A percentile compares a stretch with the other conserved stretches of the same genome.
Evolutionary conservation across 2,888 invertebrate genomes (phyloP).

Genomic region (Ichneumoninae sp.): DNA sequence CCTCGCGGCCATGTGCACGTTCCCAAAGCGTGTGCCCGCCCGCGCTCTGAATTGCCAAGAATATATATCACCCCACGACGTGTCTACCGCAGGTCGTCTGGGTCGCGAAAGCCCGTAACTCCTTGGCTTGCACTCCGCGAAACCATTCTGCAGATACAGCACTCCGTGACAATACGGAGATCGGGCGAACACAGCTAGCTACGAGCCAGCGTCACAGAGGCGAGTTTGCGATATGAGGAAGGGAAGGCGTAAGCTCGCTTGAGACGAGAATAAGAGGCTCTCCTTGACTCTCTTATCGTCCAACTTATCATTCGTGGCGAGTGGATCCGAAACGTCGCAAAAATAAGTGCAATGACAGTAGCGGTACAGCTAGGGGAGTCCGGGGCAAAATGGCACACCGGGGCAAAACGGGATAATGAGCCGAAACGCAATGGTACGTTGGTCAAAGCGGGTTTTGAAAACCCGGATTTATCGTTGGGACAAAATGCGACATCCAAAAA

Average conservation of each 20-base stretch:
- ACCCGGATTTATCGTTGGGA: too few species aligned
- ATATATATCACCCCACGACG: slow-evolving; percentile 75
- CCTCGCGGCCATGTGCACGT: slow-evolving; percentile 47
- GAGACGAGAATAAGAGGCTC: slow-evolving; percentile 15
- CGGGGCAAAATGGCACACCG: too few species aligned
- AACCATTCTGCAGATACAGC: slow-evolving; percentile 70
- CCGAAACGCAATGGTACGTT: too few species aligned
- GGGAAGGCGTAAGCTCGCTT: background rate
- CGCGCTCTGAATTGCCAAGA: slow-evolving; percentile 55
- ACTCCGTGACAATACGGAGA: slow-evolving; percentile 69
- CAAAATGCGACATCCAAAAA: too few species aligned
- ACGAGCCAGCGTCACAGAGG: slow-evolving; percentile 11
- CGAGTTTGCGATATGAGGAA: slow-evolving; percentile 40
- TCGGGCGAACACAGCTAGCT: slow-evolving; percentile 61
- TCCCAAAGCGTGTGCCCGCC: slow-evolving; percentile 37
- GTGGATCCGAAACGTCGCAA: background rate
- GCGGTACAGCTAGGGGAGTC: too few species aligned
- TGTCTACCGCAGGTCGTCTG: slow-evolving; percentile 74
- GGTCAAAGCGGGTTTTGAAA: too few species aligned
- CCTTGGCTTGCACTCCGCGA: slow-evolving; percentile 67
- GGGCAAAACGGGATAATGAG: too few species aligned
- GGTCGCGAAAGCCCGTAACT: slow-evolving; percentile 75
- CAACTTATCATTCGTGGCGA: background rate
- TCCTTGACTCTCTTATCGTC: slow-evolving; percentile 10
- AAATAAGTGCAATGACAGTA: background rate